Evolutionary conservation across 2,797 vertebrate genomes (phyloP).

Genomic region (Lithobates pipiens): DNA sequence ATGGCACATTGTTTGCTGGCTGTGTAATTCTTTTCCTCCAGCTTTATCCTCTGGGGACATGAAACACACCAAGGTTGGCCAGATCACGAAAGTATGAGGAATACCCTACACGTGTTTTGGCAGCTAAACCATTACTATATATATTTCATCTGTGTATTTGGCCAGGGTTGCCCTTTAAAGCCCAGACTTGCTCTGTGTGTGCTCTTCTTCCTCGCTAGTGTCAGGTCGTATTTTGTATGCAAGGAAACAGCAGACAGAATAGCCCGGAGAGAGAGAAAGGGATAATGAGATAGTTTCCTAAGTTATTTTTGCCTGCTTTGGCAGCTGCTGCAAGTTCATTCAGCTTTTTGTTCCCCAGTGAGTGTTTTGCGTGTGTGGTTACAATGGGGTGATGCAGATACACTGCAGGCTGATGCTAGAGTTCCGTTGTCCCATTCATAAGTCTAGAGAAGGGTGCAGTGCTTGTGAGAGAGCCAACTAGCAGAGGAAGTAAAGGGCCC

Average conservation of each 20-base stretch:
- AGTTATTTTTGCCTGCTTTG: slow-evolving; percentile 80
- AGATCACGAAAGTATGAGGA: no score
- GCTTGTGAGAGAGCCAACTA: slow-evolving; percentile 64
- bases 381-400: slow-evolving; percentile 77
- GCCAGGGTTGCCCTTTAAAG: neutral
- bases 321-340: slow-evolving; percentile 77
- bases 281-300: slow-evolving; percentile 84
- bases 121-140: no score
- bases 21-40: no score
- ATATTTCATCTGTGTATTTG: no score
- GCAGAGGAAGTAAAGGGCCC: slow-evolving; percentile 71
- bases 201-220: slow-evolving; percentile 68
- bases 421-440: slow-evolving; percentile 77
- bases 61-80: no score
- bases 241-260: slow-evolving; percentile 76
- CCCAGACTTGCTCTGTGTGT: slow-evolving; percentile 65
- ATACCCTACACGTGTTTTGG: no score
- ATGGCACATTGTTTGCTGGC: no score
- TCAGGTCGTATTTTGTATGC: slow-evolving; percentile 77
- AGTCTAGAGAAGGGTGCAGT: slow-evolving; percentile 68
- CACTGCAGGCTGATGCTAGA: slow-evolving; percentile 69
- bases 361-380: slow-evolving; percentile 78
- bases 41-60: no score
- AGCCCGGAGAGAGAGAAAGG: slow-evolving; percentile 79
- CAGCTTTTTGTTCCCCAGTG: slow-evolving; percentile 79